Base-by-base conservation (phyloP, 23 tunicate species). In the Ciona savignyi region DNA sequence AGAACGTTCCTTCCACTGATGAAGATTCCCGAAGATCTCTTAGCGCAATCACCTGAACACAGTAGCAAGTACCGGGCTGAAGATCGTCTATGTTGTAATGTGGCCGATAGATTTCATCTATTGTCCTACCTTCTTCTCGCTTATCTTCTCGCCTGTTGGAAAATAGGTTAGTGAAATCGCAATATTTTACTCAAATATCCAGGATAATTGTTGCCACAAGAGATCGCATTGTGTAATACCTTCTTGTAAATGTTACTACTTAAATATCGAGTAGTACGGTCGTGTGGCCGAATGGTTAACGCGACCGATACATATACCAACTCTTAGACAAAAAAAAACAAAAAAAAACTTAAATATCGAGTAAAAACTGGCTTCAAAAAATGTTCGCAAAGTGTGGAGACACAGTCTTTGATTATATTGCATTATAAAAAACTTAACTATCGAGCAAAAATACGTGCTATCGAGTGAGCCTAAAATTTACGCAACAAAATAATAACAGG, bases 21-120 rank as follows among this genome's bases (percentile, higher is more conserved):
- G 82, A 72, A 4, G 95, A 87, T 30, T 81, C 81, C 66, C 95
- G 70, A 31, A 86, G 83, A 42, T 87, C 95, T 29, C 95, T 60
- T 68, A 80, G 76, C 19, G 86, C 79, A 23, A 80, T 72, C 33
- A 87, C 85, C 0, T 69, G 67, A n/a, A 87, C 75, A 4, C 66
- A 65, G 62, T 87, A 87, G 6, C 64, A 61, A 27, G 86, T 77
- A 9, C 95, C 95, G 25, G 95, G 95, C 0, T 67, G 76, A 23
- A 87, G 68, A 31, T 76, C 73, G 0, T 80, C 72, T 20, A 87
- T 66, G 24, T 56, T 20, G 73, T 81, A 51, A 30, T 71, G 25
- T 23, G 86, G 71, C 49, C 70, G 61, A 34, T 48, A 81, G 3
- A 80, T n/a, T 25, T 87, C 86, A 22, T 71, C 78, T 20, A 77